Conservation (phyloP, 2,888 invertebrate species). For the Siphlonurus alternatus region DNA sequence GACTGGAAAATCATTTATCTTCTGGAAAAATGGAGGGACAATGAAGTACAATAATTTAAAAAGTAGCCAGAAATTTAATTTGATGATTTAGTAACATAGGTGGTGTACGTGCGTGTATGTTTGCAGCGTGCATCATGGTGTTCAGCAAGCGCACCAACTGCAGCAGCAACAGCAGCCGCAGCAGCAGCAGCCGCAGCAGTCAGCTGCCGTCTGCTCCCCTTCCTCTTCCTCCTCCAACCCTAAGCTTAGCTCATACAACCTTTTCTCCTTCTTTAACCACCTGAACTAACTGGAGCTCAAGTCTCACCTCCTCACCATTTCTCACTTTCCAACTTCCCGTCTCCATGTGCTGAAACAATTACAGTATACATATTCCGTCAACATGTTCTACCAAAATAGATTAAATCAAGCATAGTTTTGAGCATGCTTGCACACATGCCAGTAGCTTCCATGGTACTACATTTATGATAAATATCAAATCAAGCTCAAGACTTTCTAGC, state of each 20-base stretch:
- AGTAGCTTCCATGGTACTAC: neutral
- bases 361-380: neutral
- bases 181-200: neutral
- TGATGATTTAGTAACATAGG: too few relatives aligned
- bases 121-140: neutral
- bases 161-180: neutral
- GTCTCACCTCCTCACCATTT: neutral
- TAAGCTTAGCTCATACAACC: slow-evolving; percentile 12
- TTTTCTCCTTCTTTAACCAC: slow-evolving; percentile 12
- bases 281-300: slow-evolving; percentile 7
- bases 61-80: too few relatives aligned
- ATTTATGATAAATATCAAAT: too few relatives aligned
- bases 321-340: neutral
- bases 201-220: neutral
- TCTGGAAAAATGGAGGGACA: too few relatives aligned
- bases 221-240: slow-evolving; percentile 5
- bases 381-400: neutral
- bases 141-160: neutral
- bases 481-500: too few relatives aligned
- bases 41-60: too few relatives aligned
- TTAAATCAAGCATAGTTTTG: neutral
- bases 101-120: too few relatives aligned
- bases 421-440: neutral
- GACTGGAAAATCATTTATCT: too few relatives aligned
- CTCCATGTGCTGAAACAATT: neutral